Conservation (phyloP, 2,888 invertebrate genomes). For the Hirtodrosophila duncani region DNA sequence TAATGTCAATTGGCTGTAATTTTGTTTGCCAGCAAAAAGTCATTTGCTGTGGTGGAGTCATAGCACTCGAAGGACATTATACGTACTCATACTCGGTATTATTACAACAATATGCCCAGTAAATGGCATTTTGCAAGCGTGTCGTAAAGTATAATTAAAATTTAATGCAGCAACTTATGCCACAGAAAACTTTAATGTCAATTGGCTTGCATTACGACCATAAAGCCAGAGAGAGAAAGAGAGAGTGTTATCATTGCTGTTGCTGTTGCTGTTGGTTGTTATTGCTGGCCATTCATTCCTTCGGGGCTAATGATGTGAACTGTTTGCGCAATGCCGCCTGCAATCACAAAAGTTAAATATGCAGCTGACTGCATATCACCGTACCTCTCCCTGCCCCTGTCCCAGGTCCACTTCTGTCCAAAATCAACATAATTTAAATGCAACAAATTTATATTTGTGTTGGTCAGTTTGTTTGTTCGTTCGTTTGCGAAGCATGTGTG, state of each 20-base stretch:
- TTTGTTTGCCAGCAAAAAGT: conserved; percentile 1
- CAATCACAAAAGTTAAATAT: conserved; percentile 48
- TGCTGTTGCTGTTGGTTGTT: conserved; percentile 19
- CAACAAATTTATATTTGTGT: conserved; percentile 12
- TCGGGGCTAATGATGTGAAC: conserved; percentile 63
- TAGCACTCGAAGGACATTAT: conserved; percentile 6
- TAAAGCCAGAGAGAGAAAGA: neutral
- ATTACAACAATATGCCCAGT: conserved; percentile 10
- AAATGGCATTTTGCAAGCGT: conserved; percentile 19
- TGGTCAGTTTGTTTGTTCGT: conserved; percentile 4
- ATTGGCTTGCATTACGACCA: conserved; percentile 18
- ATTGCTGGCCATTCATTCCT: conserved; percentile 29
- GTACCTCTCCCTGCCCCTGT: conserved; percentile 1
- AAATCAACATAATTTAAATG: conserved; percentile 52
- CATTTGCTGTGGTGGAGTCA: neutral
- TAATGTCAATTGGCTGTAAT: conserved; percentile 6
- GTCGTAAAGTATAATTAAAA: conserved; percentile 49
- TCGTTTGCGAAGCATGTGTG: neutral
- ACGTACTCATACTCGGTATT: conserved; percentile 1
- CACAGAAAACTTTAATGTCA: conserved; percentile 29
- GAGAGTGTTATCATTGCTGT: neutral
- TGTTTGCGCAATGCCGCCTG: conserved; percentile 55
- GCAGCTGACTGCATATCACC: conserved; percentile 6
- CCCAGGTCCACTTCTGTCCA: conserved; percentile 15
- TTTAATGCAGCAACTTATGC: conserved; percentile 30